A percentile compares a stretch with the other conserved stretches of the same genome.
phyloP scores from a whole-genome alignment of 1,140 invertebrate genomes.

The Plectrocnemia conspersa region DNA sequence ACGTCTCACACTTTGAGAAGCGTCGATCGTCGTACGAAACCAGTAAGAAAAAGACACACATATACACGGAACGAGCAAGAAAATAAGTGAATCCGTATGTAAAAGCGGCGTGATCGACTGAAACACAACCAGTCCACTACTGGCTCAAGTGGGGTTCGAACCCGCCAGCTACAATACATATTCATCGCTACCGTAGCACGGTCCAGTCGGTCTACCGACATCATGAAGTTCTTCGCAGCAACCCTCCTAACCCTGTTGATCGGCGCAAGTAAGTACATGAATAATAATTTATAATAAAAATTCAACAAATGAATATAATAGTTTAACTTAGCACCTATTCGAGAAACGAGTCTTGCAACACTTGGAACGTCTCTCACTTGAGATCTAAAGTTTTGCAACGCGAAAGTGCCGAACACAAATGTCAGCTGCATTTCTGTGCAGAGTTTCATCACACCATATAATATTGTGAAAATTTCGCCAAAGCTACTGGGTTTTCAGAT shows the following conservation, averaged over 20 bases:
- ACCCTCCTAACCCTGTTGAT: slow-evolving; percentile 11
- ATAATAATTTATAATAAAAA: not conserved
- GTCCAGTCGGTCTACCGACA: not conserved
- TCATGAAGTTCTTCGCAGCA: slow-evolving; percentile 27
- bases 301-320: too few relatives aligned
- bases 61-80: slow-evolving; percentile 2
- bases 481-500: not conserved
- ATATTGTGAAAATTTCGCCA: not conserved
- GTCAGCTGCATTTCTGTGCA: not conserved
- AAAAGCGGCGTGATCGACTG: slow-evolving; percentile 8
- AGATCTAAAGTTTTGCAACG: slow-evolving; percentile 15
- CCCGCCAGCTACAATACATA: not conserved
- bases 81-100: not conserved
- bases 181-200: not conserved
- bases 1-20: slow-evolving; percentile 13
- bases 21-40: not conserved
- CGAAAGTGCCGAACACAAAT: slow-evolving; percentile 17
- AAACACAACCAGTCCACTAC: slow-evolving; percentile 6
- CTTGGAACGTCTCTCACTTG: too few relatives aligned
- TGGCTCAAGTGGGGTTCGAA: slow-evolving; percentile 1
- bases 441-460: too few relatives aligned
- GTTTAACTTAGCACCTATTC: too few relatives aligned
- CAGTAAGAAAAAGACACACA: slow-evolving; percentile 6
- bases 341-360: too few relatives aligned
- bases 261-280: slow-evolving; percentile 27